phyloP scores from a whole-genome alignment of 1,140 invertebrate species.

The Leptopilina boulardi region DNA sequence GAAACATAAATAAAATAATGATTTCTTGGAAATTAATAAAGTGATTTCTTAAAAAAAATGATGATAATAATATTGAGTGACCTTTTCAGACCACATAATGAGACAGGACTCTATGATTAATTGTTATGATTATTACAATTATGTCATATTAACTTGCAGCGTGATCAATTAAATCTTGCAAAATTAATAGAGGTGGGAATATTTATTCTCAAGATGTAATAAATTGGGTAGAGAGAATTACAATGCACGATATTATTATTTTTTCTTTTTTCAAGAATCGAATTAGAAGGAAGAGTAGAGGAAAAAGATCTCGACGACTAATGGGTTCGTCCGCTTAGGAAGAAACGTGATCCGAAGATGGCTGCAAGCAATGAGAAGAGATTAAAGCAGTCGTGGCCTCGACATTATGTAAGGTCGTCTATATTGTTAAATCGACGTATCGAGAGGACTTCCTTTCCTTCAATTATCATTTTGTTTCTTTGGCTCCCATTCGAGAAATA shows the following conservation, averaged over 20 bases:
- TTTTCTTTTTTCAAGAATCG: neutral
- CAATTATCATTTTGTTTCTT: neutral
- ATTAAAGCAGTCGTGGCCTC: conserved; percentile 56
- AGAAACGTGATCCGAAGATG: conserved; percentile 53
- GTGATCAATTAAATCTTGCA: conserved; percentile 10
- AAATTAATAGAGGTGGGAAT: conserved; percentile 4
- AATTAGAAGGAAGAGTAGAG: conserved; percentile 22
- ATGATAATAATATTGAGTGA: neutral
- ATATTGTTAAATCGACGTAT: conserved; percentile 53
- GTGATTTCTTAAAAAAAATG: conserved; percentile 7
- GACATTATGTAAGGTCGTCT: conserved; percentile 61
- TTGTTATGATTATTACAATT: conserved; percentile 11
- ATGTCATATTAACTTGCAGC: conserved; percentile 1
- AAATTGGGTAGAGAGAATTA: conserved; percentile 9
- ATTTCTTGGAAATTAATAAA: neutral
- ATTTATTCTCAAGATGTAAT: neutral
- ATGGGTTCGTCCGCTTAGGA: conserved; percentile 35
- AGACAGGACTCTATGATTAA: conserved; percentile 13
- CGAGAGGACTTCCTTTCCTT: neutral
- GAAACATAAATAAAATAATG: no score
- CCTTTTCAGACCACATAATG: neutral
- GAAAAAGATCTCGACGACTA: conserved; percentile 4
- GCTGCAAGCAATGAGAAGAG: conserved; percentile 44
- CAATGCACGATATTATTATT: conserved; percentile 26
- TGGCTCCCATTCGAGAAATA: neutral